Evolutionary conservation across 1,140 invertebrate species (phyloP), one percentile per base, ranked within the genome.

Genomic region (Hylaeus anthracinus): DNA sequence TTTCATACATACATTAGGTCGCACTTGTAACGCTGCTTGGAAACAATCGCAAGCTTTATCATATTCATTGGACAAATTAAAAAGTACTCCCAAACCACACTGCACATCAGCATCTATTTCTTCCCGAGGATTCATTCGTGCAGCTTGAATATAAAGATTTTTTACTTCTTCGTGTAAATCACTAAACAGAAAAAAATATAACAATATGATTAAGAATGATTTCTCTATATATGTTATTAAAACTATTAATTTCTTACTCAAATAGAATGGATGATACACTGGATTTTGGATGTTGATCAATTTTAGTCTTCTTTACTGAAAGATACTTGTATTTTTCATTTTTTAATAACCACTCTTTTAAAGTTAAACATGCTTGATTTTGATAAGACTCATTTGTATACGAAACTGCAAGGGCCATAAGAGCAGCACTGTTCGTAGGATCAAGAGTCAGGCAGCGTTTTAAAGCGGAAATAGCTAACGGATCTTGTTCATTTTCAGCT

Each of bases 21-120:
- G 95, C 9, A 97, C 96, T 92, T 96, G 96, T 10, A 99, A 91
- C 1, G 99, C 98, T 56, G 98, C 95, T 90, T 96, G 95, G 92
- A 99, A 99, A 93, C 98, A 99, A 94, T 99, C 99, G 3, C 97
- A 97, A 41, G 99, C 99, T 94, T 99, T 99, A 86, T 98, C 97
- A 93, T 97, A 99, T 91, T 99, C 98, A 63, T 96, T 96, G 56
- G 97, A 97, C 12, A 99, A 94, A 94, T 99, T 99, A 89, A 99
- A 99, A 48, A 99, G 94, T 5, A 99, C 97, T 9, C 99, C 99
- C 8, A 99, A 94, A 66, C 98, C 98, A 94, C 97, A 97, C 93
- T 99, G 98, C 14, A 99, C 96, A 93, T 99, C 98, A n/a, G 98
- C 94, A 94, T 99, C 98, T 84, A 98, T 96, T 84, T 95, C 93